Evolutionary conservation across 2,888 invertebrate species (phyloP).

Genomic region (Morpho helenor): DNA sequence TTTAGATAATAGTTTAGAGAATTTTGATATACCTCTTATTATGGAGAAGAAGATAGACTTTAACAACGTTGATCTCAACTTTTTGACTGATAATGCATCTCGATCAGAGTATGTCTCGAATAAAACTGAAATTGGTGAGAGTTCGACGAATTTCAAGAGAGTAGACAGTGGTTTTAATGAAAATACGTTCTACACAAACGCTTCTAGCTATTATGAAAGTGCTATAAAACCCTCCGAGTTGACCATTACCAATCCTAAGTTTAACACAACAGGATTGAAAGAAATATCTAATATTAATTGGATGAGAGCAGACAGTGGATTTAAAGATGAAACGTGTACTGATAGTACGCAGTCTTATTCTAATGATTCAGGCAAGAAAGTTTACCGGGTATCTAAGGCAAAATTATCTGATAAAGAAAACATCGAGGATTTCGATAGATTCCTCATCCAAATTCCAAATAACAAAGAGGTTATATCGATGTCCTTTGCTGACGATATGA

Average conservation of each 20-base stretch:
- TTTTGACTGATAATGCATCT: conserved; percentile 64
- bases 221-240: conserved; percentile 74
- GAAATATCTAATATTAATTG: conserved; percentile 70
- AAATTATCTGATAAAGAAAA: conserved; percentile 61
- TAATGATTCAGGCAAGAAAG: conserved; percentile 43
- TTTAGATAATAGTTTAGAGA: conserved; percentile 62
- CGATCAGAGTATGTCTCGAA: conserved; percentile 46
- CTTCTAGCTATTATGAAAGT: conserved; percentile 72
- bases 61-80: conserved; percentile 68
- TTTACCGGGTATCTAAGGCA: conserved; percentile 48
- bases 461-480: conserved; percentile 65
- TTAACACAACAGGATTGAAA: conserved; percentile 48
- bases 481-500: conserved; percentile 67
- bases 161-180: conserved; percentile 70
- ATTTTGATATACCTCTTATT: conserved; percentile 51
- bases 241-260: conserved; percentile 55
- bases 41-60: conserved; percentile 71
- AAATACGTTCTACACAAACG: conserved; percentile 62
- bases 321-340: conserved; percentile 65
- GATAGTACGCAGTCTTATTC: conserved; percentile 61
- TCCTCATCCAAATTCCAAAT: conserved; percentile 43
- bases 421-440: conserved; percentile 50
- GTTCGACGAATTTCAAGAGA: conserved; percentile 58
- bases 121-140: conserved; percentile 48
- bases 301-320: conserved; percentile 72